A percentile compares a stretch with the other conserved stretches of the same genome.
These are phyloP conservation scores for Capreolus pygargus DNA, from an alignment of 2,113 vertebrate genomes.

Conservation along the genomic window DNA sequence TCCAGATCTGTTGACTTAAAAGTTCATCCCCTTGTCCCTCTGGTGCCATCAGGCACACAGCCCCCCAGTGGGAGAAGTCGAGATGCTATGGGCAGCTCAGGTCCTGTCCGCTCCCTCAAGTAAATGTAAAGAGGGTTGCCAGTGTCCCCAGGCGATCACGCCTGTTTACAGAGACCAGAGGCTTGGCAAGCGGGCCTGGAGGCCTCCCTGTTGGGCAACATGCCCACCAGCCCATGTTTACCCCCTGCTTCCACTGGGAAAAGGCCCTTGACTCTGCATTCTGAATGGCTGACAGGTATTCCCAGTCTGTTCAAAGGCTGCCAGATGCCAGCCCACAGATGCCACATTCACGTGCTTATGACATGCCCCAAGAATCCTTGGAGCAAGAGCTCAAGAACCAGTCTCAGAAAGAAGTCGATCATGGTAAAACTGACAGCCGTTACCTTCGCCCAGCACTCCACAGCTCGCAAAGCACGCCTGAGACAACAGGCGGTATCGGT, in stretches of 20 bases:
- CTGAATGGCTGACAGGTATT: background rate
- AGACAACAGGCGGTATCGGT: fast-evolving
- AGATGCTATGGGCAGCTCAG: background rate
- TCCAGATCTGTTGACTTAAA: background rate
- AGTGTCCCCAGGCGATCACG: fast-evolving
- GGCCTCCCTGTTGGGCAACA: background rate
- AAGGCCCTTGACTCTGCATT: background rate
- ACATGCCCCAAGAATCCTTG: background rate
- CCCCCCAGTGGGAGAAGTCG: fast-evolving
- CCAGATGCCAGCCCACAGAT: background rate
- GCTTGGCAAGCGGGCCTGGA: background rate
- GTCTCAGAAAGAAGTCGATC: background rate
- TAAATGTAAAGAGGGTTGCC: background rate
- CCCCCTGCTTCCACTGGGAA: background rate
- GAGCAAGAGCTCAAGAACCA: background rate
- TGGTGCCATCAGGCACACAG: fast-evolving
- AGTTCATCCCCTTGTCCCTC: background rate
- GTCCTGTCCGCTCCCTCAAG: background rate
- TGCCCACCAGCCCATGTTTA: fast-evolving
- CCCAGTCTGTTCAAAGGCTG: background rate
- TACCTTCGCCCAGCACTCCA: background rate
- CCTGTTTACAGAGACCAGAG: background rate
- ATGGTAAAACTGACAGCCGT: background rate
- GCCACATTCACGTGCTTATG: background rate
- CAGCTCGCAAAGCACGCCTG: background rate